Evolutionary conservation across 2,113 vertebrate genomes (phyloP), one percentile per base, ranked within the genome.

Genomic region (Chaetodon auriga): DNA sequence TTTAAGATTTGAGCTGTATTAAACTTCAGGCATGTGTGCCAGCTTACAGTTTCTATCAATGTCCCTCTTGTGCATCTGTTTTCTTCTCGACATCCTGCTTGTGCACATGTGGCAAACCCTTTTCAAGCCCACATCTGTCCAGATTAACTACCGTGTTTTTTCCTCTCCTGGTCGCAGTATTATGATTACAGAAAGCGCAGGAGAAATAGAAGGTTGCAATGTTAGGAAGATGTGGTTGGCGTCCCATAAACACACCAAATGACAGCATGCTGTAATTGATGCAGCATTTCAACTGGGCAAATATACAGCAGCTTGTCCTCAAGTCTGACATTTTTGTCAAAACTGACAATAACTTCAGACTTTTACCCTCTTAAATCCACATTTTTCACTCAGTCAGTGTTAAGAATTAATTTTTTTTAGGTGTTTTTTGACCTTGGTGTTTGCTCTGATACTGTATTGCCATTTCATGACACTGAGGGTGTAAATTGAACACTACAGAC

Each of bases 61-160:
- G 76, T 65, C 43, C 23, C 61, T 75, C 68, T 53, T 68, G 25
- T 85, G 66, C 72, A 66, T 79, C 12, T 15, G 51, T 68, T 73
- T 62, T 43, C 12, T n/a, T 23, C 25, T 53, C 35, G 23, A 1
- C 55, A 23, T 72, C 54, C 41, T 38, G 19, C 60, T 13, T 55
- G 45, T 90, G 87, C 81, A 78, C 89, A 90, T 89, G 88, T 92
- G 90, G 89, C 89, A 81, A 16, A 53, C 6, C 19, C 19, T 65
- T 76, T 86, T 84, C 19, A 48, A 57, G 51, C 57, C 65, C 58
- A 77, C 80, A 79, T 82, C 70, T 63, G 73, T 55, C 62, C 15
- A 15, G 9, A 80, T 87, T 66, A 60, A 63, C 75, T 13, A 15
- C 60, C 41, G 48, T 61, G 62, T 45, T 49, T 43, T 51, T 58